Base-by-base conservation (phyloP, 2,113 vertebrate species). In the Origma solitaria region DNA sequence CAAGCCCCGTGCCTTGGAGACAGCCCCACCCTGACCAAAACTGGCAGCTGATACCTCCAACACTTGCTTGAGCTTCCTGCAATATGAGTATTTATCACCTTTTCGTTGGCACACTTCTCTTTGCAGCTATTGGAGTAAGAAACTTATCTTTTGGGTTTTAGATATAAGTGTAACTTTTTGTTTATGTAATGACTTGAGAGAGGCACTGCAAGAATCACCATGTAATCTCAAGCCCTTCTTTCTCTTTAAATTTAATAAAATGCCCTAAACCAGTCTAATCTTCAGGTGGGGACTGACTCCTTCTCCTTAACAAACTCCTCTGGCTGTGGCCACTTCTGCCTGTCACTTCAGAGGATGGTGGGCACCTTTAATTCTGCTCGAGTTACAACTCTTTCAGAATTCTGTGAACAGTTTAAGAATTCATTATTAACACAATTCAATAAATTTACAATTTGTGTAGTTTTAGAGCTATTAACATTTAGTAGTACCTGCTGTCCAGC, bases 391-490 rank as follows among this genome's bases (percentile, higher is more conserved):
- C 9, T 53, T 84, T 91, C 69, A 61, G 50, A 92, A 87, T 57
- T 69, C 60, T 70, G 65, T 83, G 73, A 84, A 76, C 83, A 86
- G 79, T 81, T 96, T 92, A 94, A 94, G 81, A 96, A 94, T 95
- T 93, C 33, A 95, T 97, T 97, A 96, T 97, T 96, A 97, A 78
- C 92, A 93, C 77, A 97, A 95, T 97, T 96, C 88, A 94, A 96
- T 97, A 97, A 95, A 97, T 96, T 97, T 97, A 96, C 94, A 96
- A 97, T 97, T 97, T 97, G 95, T 97, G 88, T 97, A 96, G 95
- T 92, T 97, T 97, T 91, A 96, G 82, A 93, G 85, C 95, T 90
- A 97, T 98, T 98, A 97, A 97, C 96, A 97, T 98, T 98, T 97
- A 96, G 95, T 72, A 90, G 92, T 91, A 96, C 94, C 92, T 95